Evolutionary conservation across 2,113 vertebrate species (phyloP).

Genomic region (Indri indri): DNA sequence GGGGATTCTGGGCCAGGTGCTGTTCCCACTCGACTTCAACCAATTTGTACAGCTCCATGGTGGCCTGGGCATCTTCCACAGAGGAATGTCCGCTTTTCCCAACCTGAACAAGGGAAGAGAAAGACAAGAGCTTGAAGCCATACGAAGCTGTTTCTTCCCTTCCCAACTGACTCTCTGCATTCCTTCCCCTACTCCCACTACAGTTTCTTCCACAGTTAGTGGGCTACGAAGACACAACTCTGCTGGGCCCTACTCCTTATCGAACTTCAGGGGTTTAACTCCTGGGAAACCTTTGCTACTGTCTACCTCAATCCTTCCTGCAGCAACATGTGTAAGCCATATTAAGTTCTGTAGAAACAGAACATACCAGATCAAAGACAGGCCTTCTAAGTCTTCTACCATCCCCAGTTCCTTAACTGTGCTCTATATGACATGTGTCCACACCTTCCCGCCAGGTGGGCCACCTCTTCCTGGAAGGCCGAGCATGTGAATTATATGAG

Average conservation of each 20-base stretch:
- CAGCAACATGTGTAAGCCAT: background rate
- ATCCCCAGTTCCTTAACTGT: background rate
- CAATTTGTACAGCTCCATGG: slow-evolving; percentile 95
- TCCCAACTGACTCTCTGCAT: background rate
- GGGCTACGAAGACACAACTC: background rate
- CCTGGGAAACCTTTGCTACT: background rate
- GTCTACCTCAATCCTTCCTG: background rate
- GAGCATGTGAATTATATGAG: background rate
- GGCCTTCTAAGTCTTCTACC: background rate
- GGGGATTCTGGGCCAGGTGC: slow-evolving; percentile 76
- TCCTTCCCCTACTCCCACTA: too few species aligned
- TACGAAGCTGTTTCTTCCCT: background rate
- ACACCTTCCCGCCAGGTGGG: background rate
- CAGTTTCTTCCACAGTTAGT: background rate
- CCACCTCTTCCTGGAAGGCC: background rate
- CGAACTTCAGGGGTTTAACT: background rate
- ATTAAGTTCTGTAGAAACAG: background rate
- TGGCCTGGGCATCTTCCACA: slow-evolving; percentile 93
- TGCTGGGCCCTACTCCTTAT: background rate
- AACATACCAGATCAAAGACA: background rate
- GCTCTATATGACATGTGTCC: background rate
- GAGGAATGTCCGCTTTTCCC: slow-evolving; percentile 92
- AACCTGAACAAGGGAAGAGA: slow-evolving; percentile 77
- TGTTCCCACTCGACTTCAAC: slow-evolving; percentile 93
- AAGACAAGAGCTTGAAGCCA: background rate